These are phyloP conservation scores for Chelidonichthys spinosus DNA, from an alignment of 2,797 vertebrate species.

Conservation along the genomic window DNA sequence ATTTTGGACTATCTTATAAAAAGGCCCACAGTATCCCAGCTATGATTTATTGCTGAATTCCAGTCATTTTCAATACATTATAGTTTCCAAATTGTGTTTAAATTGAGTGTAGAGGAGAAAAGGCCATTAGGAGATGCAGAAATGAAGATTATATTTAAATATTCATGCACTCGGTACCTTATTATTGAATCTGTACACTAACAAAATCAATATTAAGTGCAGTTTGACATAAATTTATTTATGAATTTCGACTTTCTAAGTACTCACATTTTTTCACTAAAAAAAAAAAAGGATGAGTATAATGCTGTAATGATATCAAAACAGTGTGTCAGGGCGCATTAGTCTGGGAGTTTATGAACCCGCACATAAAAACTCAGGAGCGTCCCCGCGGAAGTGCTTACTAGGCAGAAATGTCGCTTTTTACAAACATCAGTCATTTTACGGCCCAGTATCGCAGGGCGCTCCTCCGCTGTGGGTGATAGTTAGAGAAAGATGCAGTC, in stretches of 20 bases:
- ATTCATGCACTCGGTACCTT: constrained; percentile 99
- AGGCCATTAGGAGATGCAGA: constrained; percentile 99
- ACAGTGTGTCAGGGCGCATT: constrained; percentile 99
- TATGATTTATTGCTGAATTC: constrained; percentile 99
- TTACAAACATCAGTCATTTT: constrained; percentile 91
- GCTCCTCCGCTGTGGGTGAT: constrained; percentile 77
- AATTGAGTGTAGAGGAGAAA: constrained; percentile 99
- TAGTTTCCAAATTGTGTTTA: constrained; percentile 99
- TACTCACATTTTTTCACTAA: constrained; percentile 99
- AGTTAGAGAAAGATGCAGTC: constrained; percentile 85
- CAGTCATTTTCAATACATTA: constrained; percentile 99
- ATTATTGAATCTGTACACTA: constrained; percentile 99
- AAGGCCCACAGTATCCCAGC: constrained; percentile 95
- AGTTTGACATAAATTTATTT: constrained; percentile 99
- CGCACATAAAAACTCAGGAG: constrained; percentile 92
- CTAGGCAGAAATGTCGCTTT: constrained; percentile 94
- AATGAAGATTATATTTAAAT: constrained; percentile 99
- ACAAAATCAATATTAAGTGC: constrained; percentile 99
- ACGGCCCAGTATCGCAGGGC: constrained; percentile 74
- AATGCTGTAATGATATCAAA: constrained; percentile 99
- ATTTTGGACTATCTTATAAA: constrained; percentile 97
- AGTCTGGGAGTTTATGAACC: constrained; percentile 95
- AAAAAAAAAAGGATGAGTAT: constrained; percentile 99
- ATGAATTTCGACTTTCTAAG: constrained; percentile 99
- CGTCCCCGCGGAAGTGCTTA: constrained; percentile 95